Evolutionary conservation across 2,797 vertebrate species (phyloP).

Genomic region (Tapirus indicus): DNA sequence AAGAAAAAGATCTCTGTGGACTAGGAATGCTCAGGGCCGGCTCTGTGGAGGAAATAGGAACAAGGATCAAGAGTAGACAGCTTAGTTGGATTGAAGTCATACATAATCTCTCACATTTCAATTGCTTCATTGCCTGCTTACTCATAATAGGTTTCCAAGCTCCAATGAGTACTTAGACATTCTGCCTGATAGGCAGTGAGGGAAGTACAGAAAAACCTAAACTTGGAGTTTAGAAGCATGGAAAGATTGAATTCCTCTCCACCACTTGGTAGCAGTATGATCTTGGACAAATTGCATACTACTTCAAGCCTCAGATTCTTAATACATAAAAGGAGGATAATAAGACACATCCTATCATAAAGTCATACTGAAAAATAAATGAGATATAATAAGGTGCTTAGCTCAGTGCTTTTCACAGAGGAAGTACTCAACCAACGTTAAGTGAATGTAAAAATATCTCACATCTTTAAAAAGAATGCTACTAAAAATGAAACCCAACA

Average conservation of each 20-base stretch:
- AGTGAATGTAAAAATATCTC: slow-evolving; percentile 7
- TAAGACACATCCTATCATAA: background rate
- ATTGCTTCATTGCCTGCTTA: background rate
- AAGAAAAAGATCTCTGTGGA: slow-evolving; percentile 4
- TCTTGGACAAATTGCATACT: background rate
- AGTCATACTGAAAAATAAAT: slow-evolving; percentile 28
- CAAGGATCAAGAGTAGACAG: background rate
- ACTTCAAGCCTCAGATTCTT: slow-evolving; percentile 22
- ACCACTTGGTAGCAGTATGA: background rate
- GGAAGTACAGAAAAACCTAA: background rate
- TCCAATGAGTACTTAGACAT: background rate
- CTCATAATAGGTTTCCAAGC: background rate
- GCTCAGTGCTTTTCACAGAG: background rate
- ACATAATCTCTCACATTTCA: slow-evolving; percentile 24
- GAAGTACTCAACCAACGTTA: slow-evolving; percentile 26
- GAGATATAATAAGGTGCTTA: slow-evolving; percentile 22
- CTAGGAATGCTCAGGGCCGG: background rate
- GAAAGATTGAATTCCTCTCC: background rate
- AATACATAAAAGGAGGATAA: background rate
- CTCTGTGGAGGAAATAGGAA: background rate
- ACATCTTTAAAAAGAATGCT: slow-evolving; percentile 49
- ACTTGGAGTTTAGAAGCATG: background rate
- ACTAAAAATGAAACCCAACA: slow-evolving; percentile 48
- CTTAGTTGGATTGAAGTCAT: background rate
- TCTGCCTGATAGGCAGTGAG: background rate